Conservation (phyloP, 2,113 vertebrate genomes). For the Cephalopterus ornatus region DNA sequence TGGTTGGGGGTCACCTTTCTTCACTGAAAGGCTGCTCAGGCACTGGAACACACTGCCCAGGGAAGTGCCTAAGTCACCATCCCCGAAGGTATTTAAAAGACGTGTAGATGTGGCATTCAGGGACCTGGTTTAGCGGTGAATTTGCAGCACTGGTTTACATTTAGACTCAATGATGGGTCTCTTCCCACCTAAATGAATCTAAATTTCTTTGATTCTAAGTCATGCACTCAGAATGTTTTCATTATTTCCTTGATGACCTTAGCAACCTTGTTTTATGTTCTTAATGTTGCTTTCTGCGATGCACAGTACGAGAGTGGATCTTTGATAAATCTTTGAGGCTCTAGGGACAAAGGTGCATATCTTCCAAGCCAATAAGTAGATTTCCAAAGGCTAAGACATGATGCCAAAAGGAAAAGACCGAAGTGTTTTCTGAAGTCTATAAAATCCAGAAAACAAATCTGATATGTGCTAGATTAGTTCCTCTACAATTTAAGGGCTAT, state of each 20-base stretch:
- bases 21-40: background rate
- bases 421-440: background rate
- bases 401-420: background rate
- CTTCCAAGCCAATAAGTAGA: background rate
- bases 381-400: background rate
- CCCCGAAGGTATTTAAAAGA: background rate
- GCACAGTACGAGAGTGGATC: background rate
- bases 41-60: background rate
- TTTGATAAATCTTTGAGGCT: background rate
- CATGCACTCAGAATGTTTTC: background rate
- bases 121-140: background rate
- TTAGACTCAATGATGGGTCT: background rate
- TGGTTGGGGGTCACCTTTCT: background rate
- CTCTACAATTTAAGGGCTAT: background rate
- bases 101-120: fast-evolving
- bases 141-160: background rate
- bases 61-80: background rate
- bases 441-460: background rate
- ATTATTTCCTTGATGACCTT: background rate
- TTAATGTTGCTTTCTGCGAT: background rate
- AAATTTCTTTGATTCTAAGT: background rate
- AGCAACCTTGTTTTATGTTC: background rate
- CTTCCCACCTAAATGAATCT: background rate
- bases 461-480: background rate
- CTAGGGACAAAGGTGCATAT: background rate